Base-by-base conservation (phyloP, 2,888 invertebrate species). In the Caenorhabditis angaria region DNA sequence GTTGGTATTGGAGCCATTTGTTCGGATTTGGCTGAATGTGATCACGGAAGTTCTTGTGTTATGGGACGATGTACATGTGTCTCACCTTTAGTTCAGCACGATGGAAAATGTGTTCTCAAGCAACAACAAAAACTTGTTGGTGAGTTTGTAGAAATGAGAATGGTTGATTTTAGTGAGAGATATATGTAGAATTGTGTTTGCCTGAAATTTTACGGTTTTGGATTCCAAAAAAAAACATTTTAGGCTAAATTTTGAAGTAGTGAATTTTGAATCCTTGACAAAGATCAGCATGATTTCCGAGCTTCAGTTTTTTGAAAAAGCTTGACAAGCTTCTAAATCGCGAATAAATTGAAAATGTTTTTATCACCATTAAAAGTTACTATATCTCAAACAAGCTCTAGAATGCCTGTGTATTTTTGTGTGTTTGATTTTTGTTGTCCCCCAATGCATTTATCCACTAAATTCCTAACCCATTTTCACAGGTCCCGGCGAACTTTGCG, bases 1-100 rank as follows among this genome's bases (percentile, higher is more conserved):
- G 84, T 84, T 53, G 82, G 83, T 53, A 78, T 84, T 63, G 85
- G 86, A 32, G 84, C 83, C 10, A 63, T 78, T 2, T 86, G 86
- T 65, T 79, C 74, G 25, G 80, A 81, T 54, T 79, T 85, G 32
- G 76, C 82, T 12, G 80, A 82, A 53, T 83, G 86, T 62, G 83
- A 81, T 55, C 76, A 83, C 57, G 83, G 78, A 51, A 77, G 82
- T 24, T 65, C 75, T 0, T 87, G 87, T 64, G 68, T 85, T 22
- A 77, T 82, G 76, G 82, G 82, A 20, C 70, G 80, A 32, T 87
- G 87, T 63, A 76, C 77, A 50, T 86, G 86, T 57, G 68, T 85
- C 18, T 71, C 82, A 27, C 85, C 86, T 27, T 67, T 81, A 54
- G 64, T 84, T 22, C 85, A 86, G 65, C 80, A 79, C 63, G 77